Evolutionary conservation across 2,113 vertebrate species (phyloP).

Genomic region (Aramus guarauna): DNA sequence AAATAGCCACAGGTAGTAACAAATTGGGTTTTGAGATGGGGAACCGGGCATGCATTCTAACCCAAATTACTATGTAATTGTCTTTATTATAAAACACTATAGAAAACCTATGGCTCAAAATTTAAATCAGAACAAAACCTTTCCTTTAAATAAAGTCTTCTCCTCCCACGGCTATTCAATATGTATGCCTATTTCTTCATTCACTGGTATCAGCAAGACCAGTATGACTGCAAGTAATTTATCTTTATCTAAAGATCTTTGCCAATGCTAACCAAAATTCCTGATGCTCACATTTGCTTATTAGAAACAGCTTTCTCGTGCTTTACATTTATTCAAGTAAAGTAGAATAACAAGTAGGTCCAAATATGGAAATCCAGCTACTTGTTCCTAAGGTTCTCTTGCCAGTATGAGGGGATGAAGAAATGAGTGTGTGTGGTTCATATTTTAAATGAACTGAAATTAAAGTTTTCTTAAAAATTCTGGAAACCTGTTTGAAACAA

Average conservation of each 20-base stretch:
- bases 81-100: slow-evolving; percentile 64
- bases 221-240: background rate
- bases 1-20: slow-evolving; percentile 83
- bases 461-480: background rate
- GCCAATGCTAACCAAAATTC: background rate
- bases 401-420: background rate
- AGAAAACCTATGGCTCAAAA: slow-evolving; percentile 61
- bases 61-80: slow-evolving; percentile 74
- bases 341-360: slow-evolving; percentile 11
- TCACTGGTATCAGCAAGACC: slow-evolving; percentile 2
- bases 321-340: slow-evolving; percentile 31
- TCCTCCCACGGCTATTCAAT: background rate
- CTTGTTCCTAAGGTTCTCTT: background rate
- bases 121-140: slow-evolving; percentile 30
- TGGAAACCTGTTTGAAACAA: background rate
- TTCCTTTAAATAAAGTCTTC: slow-evolving; percentile 8
- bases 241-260: background rate
- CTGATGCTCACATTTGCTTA: background rate
- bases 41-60: slow-evolving; percentile 74
- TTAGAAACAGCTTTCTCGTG: background rate
- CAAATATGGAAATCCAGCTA: slow-evolving; percentile 22
- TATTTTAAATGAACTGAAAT: background rate
- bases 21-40: slow-evolving; percentile 76
- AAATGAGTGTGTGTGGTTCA: background rate
- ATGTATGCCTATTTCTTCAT: background rate